A percentile compares a stretch with the other conserved stretches of the same genome.
These are phyloP conservation scores for Delphinus delphis DNA, from an alignment of 2,113 vertebrate species.

Conservation along the genomic window DNA sequence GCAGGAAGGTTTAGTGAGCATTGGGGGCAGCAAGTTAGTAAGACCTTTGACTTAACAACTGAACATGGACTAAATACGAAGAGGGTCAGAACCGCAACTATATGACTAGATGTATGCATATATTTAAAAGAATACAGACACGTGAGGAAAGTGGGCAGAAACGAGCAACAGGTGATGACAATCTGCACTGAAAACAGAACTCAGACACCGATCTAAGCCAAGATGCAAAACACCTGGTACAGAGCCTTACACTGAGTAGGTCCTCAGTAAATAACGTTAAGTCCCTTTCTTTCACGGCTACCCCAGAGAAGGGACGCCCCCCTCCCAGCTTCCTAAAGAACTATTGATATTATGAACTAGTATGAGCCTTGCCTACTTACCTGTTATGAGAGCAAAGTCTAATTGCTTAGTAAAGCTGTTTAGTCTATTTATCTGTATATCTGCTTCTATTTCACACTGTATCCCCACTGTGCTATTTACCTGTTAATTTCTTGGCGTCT, in stretches of 20 bases:
- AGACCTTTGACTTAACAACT: not conserved
- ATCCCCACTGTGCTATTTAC: not conserved
- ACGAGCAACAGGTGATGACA: not conserved
- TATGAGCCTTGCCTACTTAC: not conserved
- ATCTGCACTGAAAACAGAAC: not conserved
- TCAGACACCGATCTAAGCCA: not conserved
- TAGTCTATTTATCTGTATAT: not conserved
- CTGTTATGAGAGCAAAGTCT: not conserved
- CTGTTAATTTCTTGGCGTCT: not conserved
- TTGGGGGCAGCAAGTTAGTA: not conserved
- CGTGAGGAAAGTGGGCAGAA: not conserved
- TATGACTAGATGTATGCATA: fast-evolving
- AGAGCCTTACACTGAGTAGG: not conserved
- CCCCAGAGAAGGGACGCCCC: not conserved
- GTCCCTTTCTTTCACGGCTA: not conserved
- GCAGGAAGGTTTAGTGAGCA: not conserved
- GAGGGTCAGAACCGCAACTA: fast-evolving
- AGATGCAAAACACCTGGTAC: not conserved
- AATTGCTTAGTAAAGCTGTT: not conserved
- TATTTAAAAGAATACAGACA: not conserved
- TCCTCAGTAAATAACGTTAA: not conserved
- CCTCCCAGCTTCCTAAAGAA: not conserved
- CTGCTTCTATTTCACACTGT: not conserved
- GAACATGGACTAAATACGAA: not conserved
- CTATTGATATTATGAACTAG: not conserved